phyloP scores from a whole-genome alignment of 2,888 invertebrate genomes.

The Acleris emargana region DNA sequence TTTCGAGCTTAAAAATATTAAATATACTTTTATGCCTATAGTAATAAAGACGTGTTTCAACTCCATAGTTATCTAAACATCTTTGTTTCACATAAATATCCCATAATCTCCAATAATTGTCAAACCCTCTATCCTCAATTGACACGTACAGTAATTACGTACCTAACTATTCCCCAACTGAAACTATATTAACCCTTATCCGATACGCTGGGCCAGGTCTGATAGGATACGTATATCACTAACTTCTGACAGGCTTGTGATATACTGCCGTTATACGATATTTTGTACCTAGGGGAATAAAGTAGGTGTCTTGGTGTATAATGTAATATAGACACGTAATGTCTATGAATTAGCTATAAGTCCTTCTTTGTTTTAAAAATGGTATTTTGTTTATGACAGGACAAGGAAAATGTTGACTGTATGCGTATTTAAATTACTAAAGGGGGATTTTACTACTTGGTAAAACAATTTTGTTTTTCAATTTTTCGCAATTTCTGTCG shows the following conservation, averaged over 20 bases:
- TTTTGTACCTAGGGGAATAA: conserved; percentile 15
- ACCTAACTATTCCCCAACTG: not conserved
- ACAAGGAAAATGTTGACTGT: too few species aligned
- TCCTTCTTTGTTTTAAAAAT: too few species aligned
- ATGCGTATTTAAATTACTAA: too few species aligned
- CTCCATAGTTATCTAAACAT: too few species aligned
- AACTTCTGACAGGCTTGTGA: conserved; percentile 18
- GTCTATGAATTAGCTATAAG: too few species aligned
- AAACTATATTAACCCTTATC: conserved; percentile 33
- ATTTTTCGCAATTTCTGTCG: too few species aligned
- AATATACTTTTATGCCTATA: too few species aligned
- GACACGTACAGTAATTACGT: not conserved
- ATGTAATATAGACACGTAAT: not conserved
- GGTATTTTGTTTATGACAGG: too few species aligned
- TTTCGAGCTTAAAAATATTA: too few species aligned
- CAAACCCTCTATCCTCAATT: not conserved
- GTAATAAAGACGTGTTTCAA: too few species aligned
- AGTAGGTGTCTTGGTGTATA: not conserved
- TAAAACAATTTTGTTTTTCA: too few species aligned
- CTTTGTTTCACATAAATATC: not conserved
- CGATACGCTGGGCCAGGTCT: conserved; percentile 17
- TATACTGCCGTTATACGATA: conserved; percentile 21
- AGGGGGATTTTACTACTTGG: too few species aligned
- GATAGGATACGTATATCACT: conserved; percentile 22
- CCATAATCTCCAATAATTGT: not conserved